A percentile compares a stretch with the other conserved stretches of the same genome.
Conservation (phyloP, 1,140 invertebrate genomes). For the Lepidurus couesii region DNA sequence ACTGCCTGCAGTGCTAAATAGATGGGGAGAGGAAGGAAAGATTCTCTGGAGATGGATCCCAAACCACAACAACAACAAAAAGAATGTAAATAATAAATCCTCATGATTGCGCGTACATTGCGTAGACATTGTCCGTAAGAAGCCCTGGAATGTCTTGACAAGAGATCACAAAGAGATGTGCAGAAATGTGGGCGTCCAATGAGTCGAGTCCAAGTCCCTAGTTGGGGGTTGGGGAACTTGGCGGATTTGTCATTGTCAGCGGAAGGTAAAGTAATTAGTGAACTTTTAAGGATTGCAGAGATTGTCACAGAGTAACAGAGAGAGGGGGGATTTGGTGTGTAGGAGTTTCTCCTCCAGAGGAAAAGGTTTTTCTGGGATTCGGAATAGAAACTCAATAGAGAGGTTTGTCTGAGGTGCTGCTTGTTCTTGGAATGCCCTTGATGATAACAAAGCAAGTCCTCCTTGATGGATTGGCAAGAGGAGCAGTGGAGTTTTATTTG, state of each 20-base stretch:
- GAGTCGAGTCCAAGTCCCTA: not conserved
- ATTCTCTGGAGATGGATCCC: too few species aligned
- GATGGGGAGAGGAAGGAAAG: not conserved
- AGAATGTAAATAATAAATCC: not conserved
- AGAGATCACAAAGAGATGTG: not conserved
- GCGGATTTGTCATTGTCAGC: conserved; percentile 1
- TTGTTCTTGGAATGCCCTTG: conserved; percentile 13
- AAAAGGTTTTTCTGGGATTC: not conserved
- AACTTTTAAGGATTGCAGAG: not conserved
- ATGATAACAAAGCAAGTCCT: not conserved
- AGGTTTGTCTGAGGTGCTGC: not conserved
- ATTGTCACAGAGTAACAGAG: not conserved
- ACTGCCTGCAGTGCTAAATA: not conserved
- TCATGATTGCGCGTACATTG: conserved; percentile 2
- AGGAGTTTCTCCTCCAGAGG: too few species aligned
- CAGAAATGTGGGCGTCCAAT: not conserved
- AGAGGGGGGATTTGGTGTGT: not conserved
- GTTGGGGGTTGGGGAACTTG: not conserved
- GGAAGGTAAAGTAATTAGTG: not conserved
- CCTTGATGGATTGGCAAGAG: not conserved
- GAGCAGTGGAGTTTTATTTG: not conserved
- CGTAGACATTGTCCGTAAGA: not conserved
- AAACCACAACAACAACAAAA: too few species aligned
- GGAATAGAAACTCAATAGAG: not conserved
- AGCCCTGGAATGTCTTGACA: not conserved